A percentile compares a stretch with the other conserved stretches of the same genome.
phyloP scores from a whole-genome alignment of 2,888 invertebrate genomes.

The Epiblema foenella region DNA sequence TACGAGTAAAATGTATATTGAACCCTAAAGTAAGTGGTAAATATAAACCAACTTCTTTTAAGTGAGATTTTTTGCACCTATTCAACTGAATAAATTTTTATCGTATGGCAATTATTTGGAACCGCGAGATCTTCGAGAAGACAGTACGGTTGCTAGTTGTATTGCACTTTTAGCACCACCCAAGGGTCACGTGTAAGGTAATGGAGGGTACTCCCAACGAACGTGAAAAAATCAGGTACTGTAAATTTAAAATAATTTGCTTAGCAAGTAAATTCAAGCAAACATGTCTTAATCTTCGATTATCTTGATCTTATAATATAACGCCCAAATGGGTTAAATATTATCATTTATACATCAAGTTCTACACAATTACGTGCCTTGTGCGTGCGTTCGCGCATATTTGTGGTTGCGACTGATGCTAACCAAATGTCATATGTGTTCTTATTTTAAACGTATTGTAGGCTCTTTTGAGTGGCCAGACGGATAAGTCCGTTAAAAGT shows the following conservation, averaged over 20 bases:
- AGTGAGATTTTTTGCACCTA: too few relatives aligned
- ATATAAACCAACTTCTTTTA: too few relatives aligned
- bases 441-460: not conserved
- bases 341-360: conserved; percentile 7
- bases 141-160: too few relatives aligned
- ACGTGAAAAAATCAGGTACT: not conserved
- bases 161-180: too few relatives aligned
- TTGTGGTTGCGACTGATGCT: not conserved
- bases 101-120: too few relatives aligned
- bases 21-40: not conserved
- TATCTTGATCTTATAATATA: conserved; percentile 18
- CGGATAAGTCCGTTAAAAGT: conserved; percentile 17
- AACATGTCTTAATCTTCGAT: conserved; percentile 3
- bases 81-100: not conserved
- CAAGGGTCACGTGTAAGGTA: too few relatives aligned
- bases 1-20: not conserved
- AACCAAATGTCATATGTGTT: conserved; percentile 5
- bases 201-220: too few relatives aligned
- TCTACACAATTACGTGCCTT: conserved; percentile 18
- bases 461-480: not conserved
- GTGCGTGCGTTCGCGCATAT: conserved; percentile 20
- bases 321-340: conserved; percentile 13
- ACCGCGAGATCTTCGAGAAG: too few relatives aligned
- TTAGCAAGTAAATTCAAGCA: not conserved
- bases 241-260: not conserved